phyloP scores from a whole-genome alignment of 2,797 vertebrate species.

The Myripristis jacobus region DNA sequence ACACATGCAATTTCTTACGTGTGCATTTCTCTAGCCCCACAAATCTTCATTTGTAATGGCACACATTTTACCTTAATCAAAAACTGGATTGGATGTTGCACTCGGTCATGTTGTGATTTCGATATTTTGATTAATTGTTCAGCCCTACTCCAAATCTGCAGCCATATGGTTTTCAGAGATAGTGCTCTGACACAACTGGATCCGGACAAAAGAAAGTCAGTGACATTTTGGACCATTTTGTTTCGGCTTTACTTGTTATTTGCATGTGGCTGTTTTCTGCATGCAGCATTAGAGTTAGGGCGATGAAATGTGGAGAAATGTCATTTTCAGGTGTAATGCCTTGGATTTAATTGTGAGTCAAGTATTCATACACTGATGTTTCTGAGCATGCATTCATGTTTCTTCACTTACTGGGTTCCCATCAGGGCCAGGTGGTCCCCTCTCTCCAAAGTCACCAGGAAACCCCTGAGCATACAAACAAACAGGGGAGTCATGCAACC shows the following conservation, averaged over 20 bases:
- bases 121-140: too few species aligned
- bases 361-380: not conserved
- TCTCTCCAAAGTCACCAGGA: constrained; percentile 93
- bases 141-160: not conserved
- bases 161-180: not conserved
- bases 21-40: too few species aligned
- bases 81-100: too few species aligned
- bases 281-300: too few species aligned
- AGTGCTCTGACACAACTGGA: not conserved
- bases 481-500: constrained; percentile 50
- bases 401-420: constrained; percentile 94
- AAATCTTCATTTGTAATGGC: too few species aligned
- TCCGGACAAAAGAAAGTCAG: not conserved
- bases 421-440: constrained; percentile 94
- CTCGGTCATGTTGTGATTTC: too few species aligned
- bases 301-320: constrained; percentile 13
- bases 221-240: not conserved
- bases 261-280: too few species aligned
- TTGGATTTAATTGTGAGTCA: not conserved
- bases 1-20: too few species aligned
- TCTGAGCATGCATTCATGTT: constrained; percentile 8
- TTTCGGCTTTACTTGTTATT: not conserved
- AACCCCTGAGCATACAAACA: constrained; percentile 90
- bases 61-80: too few species aligned
- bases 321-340: constrained; percentile 10